Conservation (phyloP, 2,797 vertebrate species). For the Sus cebifrons region DNA sequence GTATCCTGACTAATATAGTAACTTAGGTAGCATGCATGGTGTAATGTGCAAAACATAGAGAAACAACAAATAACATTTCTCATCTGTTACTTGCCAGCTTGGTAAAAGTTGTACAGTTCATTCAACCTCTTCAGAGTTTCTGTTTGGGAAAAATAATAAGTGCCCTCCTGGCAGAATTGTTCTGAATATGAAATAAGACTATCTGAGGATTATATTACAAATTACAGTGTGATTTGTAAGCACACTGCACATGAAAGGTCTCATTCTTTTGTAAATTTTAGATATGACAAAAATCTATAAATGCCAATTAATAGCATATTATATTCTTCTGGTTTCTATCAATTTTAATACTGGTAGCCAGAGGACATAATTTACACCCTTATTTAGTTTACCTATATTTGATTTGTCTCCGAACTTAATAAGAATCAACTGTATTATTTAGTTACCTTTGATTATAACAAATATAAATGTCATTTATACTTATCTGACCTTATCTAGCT, state of each 20-base stretch:
- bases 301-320: neutral
- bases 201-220: neutral
- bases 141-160: slow-evolving; percentile 53
- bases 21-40: neutral
- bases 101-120: neutral
- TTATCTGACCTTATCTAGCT: slow-evolving; percentile 23
- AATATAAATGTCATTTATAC: neutral
- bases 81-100: slow-evolving; percentile 19
- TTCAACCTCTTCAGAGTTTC: neutral
- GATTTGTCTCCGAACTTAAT: slow-evolving; percentile 26
- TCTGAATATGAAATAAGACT: neutral
- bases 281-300: neutral
- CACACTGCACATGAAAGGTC: neutral
- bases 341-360: neutral
- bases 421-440: slow-evolving; percentile 20
- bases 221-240: neutral
- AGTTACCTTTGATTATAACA: neutral
- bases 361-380: neutral
- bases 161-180: neutral
- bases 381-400: slow-evolving; percentile 13
- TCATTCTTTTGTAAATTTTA: slow-evolving; percentile 10
- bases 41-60: neutral
- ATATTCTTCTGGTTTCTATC: neutral
- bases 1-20: neutral
- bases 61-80: slow-evolving; percentile 29